phyloP scores from a whole-genome alignment of 2,797 vertebrate genomes.

The Eulemur rubriventer region DNA sequence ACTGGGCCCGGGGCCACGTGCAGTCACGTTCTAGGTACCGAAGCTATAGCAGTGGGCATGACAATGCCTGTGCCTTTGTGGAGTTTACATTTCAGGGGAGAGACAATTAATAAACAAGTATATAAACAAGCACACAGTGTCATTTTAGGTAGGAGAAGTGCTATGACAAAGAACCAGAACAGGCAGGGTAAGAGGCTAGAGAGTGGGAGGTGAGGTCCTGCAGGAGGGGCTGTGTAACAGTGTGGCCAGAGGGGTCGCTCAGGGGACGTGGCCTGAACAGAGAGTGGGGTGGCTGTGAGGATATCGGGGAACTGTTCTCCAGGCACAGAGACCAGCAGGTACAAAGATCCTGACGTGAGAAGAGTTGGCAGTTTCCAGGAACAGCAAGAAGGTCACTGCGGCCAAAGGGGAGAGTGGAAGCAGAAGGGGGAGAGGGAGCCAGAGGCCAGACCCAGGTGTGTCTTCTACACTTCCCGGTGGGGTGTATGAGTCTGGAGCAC shows the following conservation, averaged over 20 bases:
- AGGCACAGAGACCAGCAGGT: not conserved
- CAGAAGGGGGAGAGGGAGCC: not conserved
- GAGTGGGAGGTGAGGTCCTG: no score
- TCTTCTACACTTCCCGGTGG: not conserved
- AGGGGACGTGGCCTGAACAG: not conserved
- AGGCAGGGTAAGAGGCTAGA: not conserved
- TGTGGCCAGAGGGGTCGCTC: not conserved
- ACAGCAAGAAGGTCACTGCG: not conserved
- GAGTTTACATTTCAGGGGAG: not conserved
- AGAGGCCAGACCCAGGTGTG: not conserved
- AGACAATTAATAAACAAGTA: not conserved
- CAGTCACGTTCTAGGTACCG: not conserved
- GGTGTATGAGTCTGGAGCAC: not conserved
- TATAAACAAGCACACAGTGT: not conserved
- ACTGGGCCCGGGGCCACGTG: rapidly evolving
- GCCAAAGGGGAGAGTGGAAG: not conserved
- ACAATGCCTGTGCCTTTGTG: not conserved
- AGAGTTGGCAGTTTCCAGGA: not conserved
- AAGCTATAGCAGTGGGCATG: rapidly evolving
- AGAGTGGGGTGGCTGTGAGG: not conserved
- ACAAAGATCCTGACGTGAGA: not conserved
- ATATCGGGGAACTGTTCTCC: not conserved
- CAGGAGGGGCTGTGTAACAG: not conserved
- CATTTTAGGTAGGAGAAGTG: not conserved
- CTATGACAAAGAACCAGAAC: not conserved